phyloP scores from a whole-genome alignment of 2,113 vertebrate species.

The Oncorhynchus kisutch region DNA sequence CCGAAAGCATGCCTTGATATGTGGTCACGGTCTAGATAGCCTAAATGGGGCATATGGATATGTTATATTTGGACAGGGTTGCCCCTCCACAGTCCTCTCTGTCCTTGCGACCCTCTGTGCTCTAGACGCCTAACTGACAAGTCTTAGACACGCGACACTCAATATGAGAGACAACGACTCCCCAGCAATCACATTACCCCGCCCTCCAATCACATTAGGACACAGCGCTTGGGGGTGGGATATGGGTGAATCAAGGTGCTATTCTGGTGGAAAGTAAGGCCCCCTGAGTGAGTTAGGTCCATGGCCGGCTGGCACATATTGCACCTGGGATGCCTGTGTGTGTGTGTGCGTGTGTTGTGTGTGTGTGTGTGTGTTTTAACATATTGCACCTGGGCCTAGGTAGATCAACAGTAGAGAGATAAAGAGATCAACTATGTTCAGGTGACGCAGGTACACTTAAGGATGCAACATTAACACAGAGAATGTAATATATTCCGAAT shows the following conservation, averaged over 20 bases:
- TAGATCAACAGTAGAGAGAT: background rate
- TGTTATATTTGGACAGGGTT: too few relatives aligned
- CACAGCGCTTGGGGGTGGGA: constrained; percentile 11
- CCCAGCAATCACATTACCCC: constrained; percentile 37
- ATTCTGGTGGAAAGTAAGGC: too few relatives aligned
- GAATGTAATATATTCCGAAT: too few relatives aligned
- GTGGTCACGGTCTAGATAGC: too few relatives aligned
- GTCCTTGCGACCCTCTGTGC: background rate
- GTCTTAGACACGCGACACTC: constrained; percentile 34
- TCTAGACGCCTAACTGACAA: constrained; percentile 32
- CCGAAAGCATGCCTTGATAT: too few relatives aligned
- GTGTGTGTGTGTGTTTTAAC: background rate
- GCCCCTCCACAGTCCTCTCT: too few relatives aligned
- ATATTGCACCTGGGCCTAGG: background rate
- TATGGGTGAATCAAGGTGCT: background rate
- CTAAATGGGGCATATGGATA: too few relatives aligned
- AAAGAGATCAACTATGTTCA: background rate
- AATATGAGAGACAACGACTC: constrained; percentile 58
- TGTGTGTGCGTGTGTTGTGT: too few relatives aligned
- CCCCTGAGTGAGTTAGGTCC: too few relatives aligned
- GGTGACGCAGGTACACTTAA: background rate
- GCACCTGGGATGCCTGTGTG: too few relatives aligned
- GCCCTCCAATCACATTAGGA: constrained; percentile 34
- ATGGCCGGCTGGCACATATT: too few relatives aligned
- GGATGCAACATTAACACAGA: background rate